Percentiles rank a stretch among this genome's conserved stretches.
phyloP scores from a whole-genome alignment of 2,888 invertebrate genomes.

The Scaptomyza polygonia region DNA sequence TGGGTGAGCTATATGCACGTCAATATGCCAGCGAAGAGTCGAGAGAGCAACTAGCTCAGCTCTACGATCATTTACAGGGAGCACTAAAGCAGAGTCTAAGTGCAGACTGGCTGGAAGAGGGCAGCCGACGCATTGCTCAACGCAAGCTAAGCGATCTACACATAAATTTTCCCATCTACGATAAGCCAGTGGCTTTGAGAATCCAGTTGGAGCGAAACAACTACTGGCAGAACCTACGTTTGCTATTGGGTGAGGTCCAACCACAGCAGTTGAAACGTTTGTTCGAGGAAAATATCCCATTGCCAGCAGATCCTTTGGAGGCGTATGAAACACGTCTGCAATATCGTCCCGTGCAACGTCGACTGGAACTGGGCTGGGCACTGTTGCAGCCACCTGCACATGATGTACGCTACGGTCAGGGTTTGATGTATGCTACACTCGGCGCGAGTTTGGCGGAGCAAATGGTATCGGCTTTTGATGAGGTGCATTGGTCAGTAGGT shows the following conservation, averaged over 20 bases:
- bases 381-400: slow-evolving; percentile 78
- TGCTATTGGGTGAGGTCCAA: slow-evolving; percentile 56
- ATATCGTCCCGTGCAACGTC: slow-evolving; percentile 71
- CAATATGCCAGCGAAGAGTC: slow-evolving; percentile 57
- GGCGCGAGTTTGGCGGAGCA: slow-evolving; percentile 71
- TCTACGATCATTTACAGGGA: slow-evolving; percentile 61
- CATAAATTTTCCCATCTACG: slow-evolving; percentile 50
- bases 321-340: slow-evolving; percentile 71
- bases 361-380: slow-evolving; percentile 76
- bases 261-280: slow-evolving; percentile 52
- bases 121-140: slow-evolving; percentile 70
- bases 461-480: slow-evolving; percentile 77
- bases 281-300: slow-evolving; percentile 56
- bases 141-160: slow-evolving; percentile 68
- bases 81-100: slow-evolving; percentile 62
- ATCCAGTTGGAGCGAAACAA: slow-evolving; percentile 60
- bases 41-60: slow-evolving; percentile 51
- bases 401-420: slow-evolving; percentile 66
- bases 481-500: slow-evolving; percentile 76
- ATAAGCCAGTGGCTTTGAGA: slow-evolving; percentile 29
- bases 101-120: slow-evolving; percentile 77
- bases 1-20: slow-evolving; percentile 79
- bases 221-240: slow-evolving; percentile 78
- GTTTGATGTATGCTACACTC: slow-evolving; percentile 72
- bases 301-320: slow-evolving; percentile 68